phyloP scores from a whole-genome alignment of 2,888 invertebrate species.

The Diloba caeruleocephala region DNA sequence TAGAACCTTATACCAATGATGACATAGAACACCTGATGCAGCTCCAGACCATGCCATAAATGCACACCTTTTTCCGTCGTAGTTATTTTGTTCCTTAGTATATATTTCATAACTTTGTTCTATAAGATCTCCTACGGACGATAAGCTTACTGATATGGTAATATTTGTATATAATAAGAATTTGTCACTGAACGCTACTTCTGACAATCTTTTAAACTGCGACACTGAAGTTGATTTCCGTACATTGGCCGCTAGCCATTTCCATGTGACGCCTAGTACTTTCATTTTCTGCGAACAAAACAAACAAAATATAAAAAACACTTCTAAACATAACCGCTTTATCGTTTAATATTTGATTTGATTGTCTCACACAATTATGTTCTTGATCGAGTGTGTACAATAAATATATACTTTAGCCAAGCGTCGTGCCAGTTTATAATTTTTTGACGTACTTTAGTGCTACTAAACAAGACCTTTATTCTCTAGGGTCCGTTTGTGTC shows the following conservation, averaged over 20 bases:
- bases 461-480: too few species aligned
- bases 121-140: constrained; percentile 93
- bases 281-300: constrained; percentile 65
- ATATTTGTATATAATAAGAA: constrained; percentile 95
- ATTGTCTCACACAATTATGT: too few species aligned
- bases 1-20: constrained; percentile 96
- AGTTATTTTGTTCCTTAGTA: constrained; percentile 88
- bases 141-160: constrained; percentile 93
- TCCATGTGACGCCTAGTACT: constrained; percentile 74
- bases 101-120: constrained; percentile 95
- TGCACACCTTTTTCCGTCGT: constrained; percentile 90
- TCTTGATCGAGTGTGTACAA: too few species aligned
- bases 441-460: too few species aligned
- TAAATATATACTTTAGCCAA: too few species aligned
- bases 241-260: constrained; percentile 69
- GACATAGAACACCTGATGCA: constrained; percentile 94
- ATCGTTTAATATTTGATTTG: too few species aligned
- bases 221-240: constrained; percentile 57
- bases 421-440: too few species aligned
- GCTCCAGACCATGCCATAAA: constrained; percentile 95
- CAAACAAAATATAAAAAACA: constrained; percentile 54
- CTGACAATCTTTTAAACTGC: constrained; percentile 65
- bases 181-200: constrained; percentile 90
- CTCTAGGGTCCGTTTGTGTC: too few species aligned
- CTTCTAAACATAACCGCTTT: too few species aligned